phyloP scores from a whole-genome alignment of 2,888 invertebrate species.

The Lasioglossum vierecki region DNA sequence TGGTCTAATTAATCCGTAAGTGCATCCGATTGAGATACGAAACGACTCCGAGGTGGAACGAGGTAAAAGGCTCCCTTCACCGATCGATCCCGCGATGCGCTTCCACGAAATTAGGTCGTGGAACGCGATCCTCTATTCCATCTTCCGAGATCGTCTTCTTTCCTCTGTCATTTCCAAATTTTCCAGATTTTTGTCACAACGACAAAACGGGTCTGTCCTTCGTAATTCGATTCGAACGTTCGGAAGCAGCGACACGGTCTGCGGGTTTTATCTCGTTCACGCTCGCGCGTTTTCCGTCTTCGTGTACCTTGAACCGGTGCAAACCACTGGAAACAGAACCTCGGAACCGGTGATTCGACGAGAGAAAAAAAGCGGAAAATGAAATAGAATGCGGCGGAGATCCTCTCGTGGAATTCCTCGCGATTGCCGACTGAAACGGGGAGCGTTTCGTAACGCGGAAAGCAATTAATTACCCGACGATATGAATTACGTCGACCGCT shows the following conservation, averaged over 20 bases:
- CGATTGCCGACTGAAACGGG: slow-evolving; percentile 34
- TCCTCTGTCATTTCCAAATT: not conserved
- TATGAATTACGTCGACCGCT: slow-evolving; percentile 33
- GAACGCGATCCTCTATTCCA: slow-evolving; percentile 16
- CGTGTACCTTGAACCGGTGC: slow-evolving; percentile 1
- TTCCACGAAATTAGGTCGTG: slow-evolving; percentile 36
- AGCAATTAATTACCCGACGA: slow-evolving; percentile 47
- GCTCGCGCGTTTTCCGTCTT: not conserved
- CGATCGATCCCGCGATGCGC: not conserved
- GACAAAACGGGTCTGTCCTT: not conserved
- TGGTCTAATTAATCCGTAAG: slow-evolving; percentile 30
- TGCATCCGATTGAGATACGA: not conserved
- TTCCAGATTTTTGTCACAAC: not conserved
- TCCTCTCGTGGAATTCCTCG: slow-evolving; percentile 33
- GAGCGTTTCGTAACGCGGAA: slow-evolving; percentile 49
- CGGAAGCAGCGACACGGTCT: not conserved
- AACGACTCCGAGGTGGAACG: not conserved
- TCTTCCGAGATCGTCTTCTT: not conserved
- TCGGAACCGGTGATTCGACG: not conserved
- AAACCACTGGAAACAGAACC: slow-evolving; percentile 9
- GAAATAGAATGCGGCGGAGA: slow-evolving; percentile 23
- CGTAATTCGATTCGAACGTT: not conserved
- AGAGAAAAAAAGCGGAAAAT: slow-evolving; percentile 36
- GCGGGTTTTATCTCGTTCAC: not conserved
- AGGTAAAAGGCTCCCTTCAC: slow-evolving; percentile 39